Base-by-base conservation (phyloP, 2,888 invertebrate genomes). In the Neoaliturus tenellus region DNA sequence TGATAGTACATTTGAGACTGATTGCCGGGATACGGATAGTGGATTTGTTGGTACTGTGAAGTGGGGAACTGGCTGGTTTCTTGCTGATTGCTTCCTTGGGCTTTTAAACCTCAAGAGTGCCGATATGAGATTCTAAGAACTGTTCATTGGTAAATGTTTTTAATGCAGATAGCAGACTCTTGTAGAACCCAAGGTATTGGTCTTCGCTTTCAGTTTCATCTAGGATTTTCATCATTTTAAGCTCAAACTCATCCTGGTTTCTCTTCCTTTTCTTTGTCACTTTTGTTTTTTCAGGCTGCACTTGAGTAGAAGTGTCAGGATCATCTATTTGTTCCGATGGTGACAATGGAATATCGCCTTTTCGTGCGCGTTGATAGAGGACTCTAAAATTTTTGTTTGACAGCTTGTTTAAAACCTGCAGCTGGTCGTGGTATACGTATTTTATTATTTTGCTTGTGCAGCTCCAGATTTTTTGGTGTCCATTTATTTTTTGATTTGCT, bases 91-190 rank as follows among this genome's bases (percentile, higher is more conserved):
- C n/a, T 10, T 55, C 58, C 58, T 58, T 80, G 51, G 80, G 80
- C 80, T n/a, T 80, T 80, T 51, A 80, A 51, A 80, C 80, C 25
- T 51, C 51, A 20, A 83, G 80, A 62, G 71, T 55, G 28, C 80
- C 80, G 28, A 81, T 35, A 78, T 83, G 83, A 12, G 80, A 83
- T 10, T 81, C 73, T 17, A 84, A 12, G 2, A 81, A 80, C 73
- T 84, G 71, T 67, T 84, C 84, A 71, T 41, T 71, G 23, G 84
- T 84, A 28, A 83, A 83, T 23, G 81, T 81, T 71, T 84, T 80
- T 23, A 84, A 58, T 23, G 73, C 73, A 81, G 84, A 81, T 41
- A 84, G 31, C 69, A 83, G 71, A 51, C 80, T 71, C 51, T 55
- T 81, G 69, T 71, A 83, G 51, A 83, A 83, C 20, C 69, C 80